Evolutionary conservation across 2,888 invertebrate species (phyloP).

Genomic region (Philereme transversata): DNA sequence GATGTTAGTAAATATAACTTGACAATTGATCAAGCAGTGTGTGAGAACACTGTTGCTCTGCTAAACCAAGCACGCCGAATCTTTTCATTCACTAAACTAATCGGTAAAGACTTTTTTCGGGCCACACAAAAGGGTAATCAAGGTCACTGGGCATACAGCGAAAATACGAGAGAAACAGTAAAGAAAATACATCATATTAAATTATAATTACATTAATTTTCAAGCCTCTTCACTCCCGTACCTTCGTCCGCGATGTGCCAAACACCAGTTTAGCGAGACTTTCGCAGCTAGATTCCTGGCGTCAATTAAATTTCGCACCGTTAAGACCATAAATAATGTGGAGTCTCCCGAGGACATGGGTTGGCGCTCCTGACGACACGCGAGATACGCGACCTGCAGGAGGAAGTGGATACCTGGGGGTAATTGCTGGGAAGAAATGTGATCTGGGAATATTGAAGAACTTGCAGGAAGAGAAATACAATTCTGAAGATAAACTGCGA

Average conservation of each 20-base stretch:
- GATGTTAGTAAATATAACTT: no score
- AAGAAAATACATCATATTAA: no score
- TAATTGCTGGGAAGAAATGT: constrained; percentile 7
- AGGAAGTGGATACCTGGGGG: constrained; percentile 24
- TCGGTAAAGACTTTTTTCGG: no score
- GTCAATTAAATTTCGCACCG: constrained; percentile 45
- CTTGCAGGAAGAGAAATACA: no score
- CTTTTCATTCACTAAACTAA: no score
- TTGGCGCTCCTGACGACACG: constrained; percentile 32
- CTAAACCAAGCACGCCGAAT: no score
- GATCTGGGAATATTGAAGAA: background rate
- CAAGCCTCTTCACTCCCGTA: constrained; percentile 22
- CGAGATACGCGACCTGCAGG: constrained; percentile 17
- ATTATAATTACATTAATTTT: background rate
- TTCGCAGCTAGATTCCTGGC: constrained; percentile 40
- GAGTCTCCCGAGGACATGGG: constrained; percentile 32
- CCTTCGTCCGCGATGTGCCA: constrained; percentile 32
- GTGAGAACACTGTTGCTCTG: no score
- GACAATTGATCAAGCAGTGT: no score
- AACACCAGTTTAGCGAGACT: constrained; percentile 41
- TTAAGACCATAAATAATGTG: constrained; percentile 41
- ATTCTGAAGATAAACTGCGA: no score
- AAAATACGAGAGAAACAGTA: no score
- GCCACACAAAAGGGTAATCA: no score
- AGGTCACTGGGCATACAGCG: no score